Evolutionary conservation across 1,140 invertebrate genomes (phyloP).

Genomic region (Diorhabda carinulata): DNA sequence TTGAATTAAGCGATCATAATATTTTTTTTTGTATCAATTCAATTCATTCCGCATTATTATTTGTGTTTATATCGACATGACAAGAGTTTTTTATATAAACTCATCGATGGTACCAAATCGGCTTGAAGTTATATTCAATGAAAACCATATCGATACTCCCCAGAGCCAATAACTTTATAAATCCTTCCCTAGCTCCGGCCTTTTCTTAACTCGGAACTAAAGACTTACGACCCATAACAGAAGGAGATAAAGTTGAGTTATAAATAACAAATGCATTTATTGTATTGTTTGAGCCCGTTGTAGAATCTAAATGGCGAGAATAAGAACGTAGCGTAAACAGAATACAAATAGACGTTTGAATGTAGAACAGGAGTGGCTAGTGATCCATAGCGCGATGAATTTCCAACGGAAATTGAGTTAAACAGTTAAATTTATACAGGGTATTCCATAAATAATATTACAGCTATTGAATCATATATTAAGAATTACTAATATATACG

Average conservation of each 20-base stretch:
- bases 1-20: no score
- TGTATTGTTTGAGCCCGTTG: background rate
- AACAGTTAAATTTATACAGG: no score
- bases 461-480: no score
- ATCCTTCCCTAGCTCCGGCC: background rate
- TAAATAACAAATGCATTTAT: conserved; percentile 16
- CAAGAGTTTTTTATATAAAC: background rate
- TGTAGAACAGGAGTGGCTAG: background rate
- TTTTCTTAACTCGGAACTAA: background rate
- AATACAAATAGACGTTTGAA: conserved; percentile 12
- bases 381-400: no score
- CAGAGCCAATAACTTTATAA: background rate
- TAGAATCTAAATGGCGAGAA: conserved; percentile 11
- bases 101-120: background rate
- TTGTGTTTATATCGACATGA: no score
- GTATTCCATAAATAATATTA: no score
- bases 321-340: conserved; percentile 6
- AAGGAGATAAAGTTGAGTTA: conserved; percentile 11
- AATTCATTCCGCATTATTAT: no score
- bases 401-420: no score
- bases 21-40: no score
- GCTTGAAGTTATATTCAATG: background rate
- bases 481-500: no score
- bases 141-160: background rate
- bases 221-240: background rate